Evolutionary conservation across 2,888 invertebrate genomes (phyloP).

Genomic region (Drosophila mimetica): DNA sequence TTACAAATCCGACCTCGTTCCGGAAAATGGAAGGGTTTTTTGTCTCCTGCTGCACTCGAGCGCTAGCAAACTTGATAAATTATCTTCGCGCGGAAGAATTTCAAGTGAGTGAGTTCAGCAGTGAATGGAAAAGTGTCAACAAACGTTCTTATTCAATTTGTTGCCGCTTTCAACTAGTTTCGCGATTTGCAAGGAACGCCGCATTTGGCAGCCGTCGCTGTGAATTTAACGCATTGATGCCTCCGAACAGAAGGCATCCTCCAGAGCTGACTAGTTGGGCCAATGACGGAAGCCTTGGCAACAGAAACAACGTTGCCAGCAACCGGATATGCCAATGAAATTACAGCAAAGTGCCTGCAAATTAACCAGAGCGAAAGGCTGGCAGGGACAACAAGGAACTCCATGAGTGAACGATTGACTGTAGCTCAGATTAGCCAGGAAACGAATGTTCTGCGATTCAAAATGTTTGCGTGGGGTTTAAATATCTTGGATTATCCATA

Average conservation of each 20-base stretch:
- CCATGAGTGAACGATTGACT: conserved; percentile 31
- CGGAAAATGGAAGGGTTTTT: conserved; percentile 5
- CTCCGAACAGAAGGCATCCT: conserved; percentile 46
- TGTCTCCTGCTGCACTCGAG: conserved; percentile 33
- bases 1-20: conserved; percentile 33
- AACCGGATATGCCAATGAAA: conserved; percentile 51
- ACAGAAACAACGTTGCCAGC: background rate
- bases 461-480: background rate
- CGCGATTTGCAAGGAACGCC: conserved; percentile 20
- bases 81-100: conserved; percentile 11
- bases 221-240: conserved; percentile 64
- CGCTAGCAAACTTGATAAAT: conserved; percentile 44
- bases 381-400: conserved; percentile 20
- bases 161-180: conserved; percentile 36
- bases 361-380: conserved; percentile 55
- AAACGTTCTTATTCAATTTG: conserved; percentile 62
- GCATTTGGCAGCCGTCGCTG: conserved; percentile 33
- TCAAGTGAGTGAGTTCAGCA: conserved; percentile 19
- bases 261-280: conserved; percentile 15
- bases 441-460: conserved; percentile 10
- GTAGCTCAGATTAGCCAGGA: conserved; percentile 8
- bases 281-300: conserved; percentile 24
- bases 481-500: no score
- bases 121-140: conserved; percentile 46
- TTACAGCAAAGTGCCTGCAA: conserved; percentile 54